Evolutionary conservation across 2,113 vertebrate genomes (phyloP).

Genomic region (Stegostoma tigrinum): DNA sequence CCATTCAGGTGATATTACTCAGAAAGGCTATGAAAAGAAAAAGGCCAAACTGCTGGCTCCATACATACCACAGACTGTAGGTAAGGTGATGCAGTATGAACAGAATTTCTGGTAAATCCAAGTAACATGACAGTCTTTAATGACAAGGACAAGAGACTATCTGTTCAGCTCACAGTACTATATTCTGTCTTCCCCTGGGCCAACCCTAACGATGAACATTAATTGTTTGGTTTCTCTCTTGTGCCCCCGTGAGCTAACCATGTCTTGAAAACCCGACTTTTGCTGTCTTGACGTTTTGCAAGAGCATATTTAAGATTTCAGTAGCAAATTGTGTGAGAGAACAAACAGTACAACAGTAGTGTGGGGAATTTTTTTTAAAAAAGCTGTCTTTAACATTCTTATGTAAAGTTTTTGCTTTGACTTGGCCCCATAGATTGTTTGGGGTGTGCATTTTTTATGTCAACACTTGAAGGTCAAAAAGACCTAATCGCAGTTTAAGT

Average conservation of each 20-base stretch:
- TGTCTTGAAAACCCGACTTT: too few species aligned
- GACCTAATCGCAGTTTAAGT: background rate
- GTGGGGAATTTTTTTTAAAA: background rate
- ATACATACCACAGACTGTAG: constrained; percentile 68
- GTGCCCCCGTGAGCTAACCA: background rate
- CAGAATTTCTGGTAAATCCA: background rate
- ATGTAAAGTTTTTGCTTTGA: background rate
- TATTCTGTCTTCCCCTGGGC: background rate
- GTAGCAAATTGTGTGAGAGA: background rate
- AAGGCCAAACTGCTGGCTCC: constrained; percentile 67
- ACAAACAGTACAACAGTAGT: background rate
- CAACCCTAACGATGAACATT: background rate
- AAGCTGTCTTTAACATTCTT: background rate
- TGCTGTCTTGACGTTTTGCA: background rate
- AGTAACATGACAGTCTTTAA: background rate
- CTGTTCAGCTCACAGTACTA: background rate
- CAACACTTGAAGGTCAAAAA: background rate
- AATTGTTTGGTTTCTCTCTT: background rate
- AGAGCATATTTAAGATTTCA: background rate
- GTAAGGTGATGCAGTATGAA: constrained; percentile 47
- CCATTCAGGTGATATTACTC: constrained; percentile 69
- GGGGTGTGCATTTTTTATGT: background rate
- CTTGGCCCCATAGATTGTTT: background rate
- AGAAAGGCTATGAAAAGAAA: constrained; percentile 77
- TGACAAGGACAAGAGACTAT: too few species aligned